Evolutionary conservation across 2,113 vertebrate genomes (phyloP).

Genomic region (Crotalus helleri): DNA sequence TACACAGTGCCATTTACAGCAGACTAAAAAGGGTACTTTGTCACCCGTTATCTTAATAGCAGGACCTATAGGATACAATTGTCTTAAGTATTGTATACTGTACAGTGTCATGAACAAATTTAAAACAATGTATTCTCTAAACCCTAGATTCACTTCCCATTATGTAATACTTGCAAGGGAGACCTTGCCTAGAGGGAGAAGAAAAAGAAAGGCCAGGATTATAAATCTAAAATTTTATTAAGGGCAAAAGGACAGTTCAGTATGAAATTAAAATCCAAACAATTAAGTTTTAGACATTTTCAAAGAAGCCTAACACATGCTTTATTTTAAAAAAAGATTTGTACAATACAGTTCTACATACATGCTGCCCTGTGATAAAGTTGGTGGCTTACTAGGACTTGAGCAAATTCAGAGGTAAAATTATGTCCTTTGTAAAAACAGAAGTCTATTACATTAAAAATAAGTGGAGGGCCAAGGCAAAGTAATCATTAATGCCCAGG

Average conservation of each 20-base stretch:
- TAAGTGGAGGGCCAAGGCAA: slow-evolving; percentile 42
- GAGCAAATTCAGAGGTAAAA: slow-evolving; percentile 51
- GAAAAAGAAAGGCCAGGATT: slow-evolving; percentile 59
- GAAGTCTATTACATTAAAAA: slow-evolving; percentile 42
- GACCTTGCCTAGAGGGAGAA: slow-evolving; percentile 21
- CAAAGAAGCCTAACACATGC: slow-evolving; percentile 76
- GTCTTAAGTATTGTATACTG: background rate
- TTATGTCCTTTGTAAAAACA: slow-evolving; percentile 45
- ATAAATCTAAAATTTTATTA: slow-evolving; percentile 86
- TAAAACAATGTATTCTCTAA: background rate
- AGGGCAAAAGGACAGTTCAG: slow-evolving; percentile 70
- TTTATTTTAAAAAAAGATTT: slow-evolving; percentile 62
- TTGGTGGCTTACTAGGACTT: slow-evolving; percentile 34
- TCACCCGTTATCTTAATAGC: background rate
- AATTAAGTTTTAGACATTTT: slow-evolving; percentile 73
- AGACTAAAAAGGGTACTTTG: background rate
- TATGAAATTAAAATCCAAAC: slow-evolving; percentile 69
- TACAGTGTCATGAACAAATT: background rate
- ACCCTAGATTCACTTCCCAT: background rate
- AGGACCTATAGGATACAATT: too few relatives aligned
- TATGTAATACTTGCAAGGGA: background rate
- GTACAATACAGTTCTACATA: slow-evolving; percentile 62
- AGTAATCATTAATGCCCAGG: slow-evolving; percentile 27
- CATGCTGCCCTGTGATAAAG: slow-evolving; percentile 52
- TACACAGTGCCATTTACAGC: background rate